Evolutionary conservation across 2,113 vertebrate species (phyloP).

Genomic region (Eudyptes chrysolophus): DNA sequence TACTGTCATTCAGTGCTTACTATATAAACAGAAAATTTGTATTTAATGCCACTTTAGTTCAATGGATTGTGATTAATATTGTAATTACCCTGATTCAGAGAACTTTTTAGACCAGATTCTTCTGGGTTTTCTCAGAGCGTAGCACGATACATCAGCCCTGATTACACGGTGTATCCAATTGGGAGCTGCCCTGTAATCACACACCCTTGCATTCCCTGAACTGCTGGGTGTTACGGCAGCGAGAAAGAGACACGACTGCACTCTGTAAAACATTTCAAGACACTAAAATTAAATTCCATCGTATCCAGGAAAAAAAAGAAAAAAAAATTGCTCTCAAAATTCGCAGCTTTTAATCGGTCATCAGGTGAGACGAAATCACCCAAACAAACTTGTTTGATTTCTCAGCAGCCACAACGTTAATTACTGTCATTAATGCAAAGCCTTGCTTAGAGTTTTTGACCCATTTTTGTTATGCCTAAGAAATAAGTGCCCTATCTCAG

Average conservation of each 20-base stretch:
- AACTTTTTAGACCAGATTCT: constrained; percentile 37
- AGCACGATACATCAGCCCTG: neutral
- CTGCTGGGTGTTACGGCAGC: neutral
- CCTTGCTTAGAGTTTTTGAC: constrained; percentile 32
- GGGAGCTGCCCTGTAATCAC: constrained; percentile 11
- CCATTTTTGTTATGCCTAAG: neutral
- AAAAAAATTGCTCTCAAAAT: neutral
- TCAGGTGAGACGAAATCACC: constrained; percentile 7
- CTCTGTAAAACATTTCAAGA: constrained; percentile 35
- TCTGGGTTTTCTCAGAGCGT: neutral
- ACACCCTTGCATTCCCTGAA: neutral
- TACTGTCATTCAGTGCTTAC: constrained; percentile 9
- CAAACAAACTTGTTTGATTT: constrained; percentile 3
- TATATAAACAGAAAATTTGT: constrained; percentile 46
- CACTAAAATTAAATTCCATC: constrained; percentile 30
- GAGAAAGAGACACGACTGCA: neutral
- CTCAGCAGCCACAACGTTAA: constrained; percentile 20
- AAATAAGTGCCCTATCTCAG: too few species aligned
- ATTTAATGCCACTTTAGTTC: constrained; percentile 48
- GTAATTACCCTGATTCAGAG: constrained; percentile 36
- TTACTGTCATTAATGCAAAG: constrained; percentile 40
- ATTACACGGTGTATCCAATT: neutral
- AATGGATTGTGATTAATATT: constrained; percentile 60
- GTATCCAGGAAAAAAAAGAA: neutral
- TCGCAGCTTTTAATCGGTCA: neutral